phyloP scores from a whole-genome alignment of 2,113 vertebrate genomes.

The Numenius arquata region DNA sequence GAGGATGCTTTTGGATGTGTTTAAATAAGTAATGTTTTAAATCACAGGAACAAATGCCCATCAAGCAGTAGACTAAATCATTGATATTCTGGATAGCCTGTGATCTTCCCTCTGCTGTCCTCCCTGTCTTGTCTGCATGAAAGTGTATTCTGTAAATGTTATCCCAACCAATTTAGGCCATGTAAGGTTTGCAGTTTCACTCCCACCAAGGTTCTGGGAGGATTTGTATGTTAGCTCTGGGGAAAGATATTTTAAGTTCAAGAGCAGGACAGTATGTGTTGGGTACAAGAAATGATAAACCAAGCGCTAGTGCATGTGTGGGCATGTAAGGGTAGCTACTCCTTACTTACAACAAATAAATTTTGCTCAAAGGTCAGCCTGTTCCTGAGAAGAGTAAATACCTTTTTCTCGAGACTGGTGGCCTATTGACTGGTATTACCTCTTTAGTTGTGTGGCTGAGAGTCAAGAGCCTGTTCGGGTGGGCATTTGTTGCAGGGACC shows the following conservation, averaged over 20 bases:
- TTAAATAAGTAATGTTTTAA: constrained; percentile 17
- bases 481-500: neutral
- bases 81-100: neutral
- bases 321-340: neutral
- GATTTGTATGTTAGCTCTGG: neutral
- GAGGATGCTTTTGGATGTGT: neutral
- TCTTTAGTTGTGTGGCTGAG: neutral
- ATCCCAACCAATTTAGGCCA: neutral
- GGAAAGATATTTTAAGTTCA: neutral
- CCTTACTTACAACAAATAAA: neutral
- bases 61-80: neutral
- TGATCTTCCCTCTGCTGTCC: neutral
- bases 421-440: neutral
- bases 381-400: neutral
- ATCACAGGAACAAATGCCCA: neutral
- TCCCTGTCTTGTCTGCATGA: neutral
- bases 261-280: neutral
- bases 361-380: neutral
- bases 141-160: neutral
- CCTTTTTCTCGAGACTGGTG: neutral
- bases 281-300: neutral
- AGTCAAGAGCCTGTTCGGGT: accelerated
- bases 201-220: neutral
- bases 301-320: accelerated
- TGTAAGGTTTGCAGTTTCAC: neutral